A percentile compares a stretch with the other conserved stretches of the same genome.
These are phyloP conservation scores for Phytoseiulus persimilis DNA, from an alignment of 2,888 invertebrate species.

Conservation along the genomic window DNA sequence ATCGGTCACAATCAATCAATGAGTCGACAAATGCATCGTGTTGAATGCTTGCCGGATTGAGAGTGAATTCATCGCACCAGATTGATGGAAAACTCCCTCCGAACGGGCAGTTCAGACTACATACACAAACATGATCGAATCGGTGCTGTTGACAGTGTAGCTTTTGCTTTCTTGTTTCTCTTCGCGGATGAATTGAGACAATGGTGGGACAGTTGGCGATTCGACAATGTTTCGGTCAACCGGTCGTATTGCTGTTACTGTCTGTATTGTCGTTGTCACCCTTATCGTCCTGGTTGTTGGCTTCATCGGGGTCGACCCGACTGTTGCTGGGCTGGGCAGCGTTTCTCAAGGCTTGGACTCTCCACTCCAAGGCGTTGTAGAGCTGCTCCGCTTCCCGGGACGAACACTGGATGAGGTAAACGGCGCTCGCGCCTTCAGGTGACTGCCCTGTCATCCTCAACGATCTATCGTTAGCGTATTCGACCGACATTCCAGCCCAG, in stretches of 20 bases:
- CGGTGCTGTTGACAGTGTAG: neutral
- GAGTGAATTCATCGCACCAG: neutral
- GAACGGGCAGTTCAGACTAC: neutral
- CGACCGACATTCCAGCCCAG: slow-evolving; percentile 45
- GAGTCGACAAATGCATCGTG: neutral
- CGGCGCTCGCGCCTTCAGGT: slow-evolving; percentile 41
- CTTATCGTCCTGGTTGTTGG: neutral
- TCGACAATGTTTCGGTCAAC: neutral
- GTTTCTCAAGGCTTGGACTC: slow-evolving; percentile 28
- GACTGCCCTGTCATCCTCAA: slow-evolving; percentile 41
- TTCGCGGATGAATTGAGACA: neutral
- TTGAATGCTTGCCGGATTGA: neutral
- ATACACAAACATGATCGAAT: neutral
- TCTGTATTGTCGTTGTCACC: slow-evolving; percentile 11
- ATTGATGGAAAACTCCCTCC: neutral
- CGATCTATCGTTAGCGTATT: slow-evolving; percentile 41
- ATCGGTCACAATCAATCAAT: neutral
- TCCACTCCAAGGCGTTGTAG: slow-evolving; percentile 26
- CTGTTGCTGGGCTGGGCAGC: neutral
- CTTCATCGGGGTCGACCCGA: neutral
- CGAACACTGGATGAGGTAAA: slow-evolving; percentile 42
- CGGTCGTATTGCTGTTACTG: neutral
- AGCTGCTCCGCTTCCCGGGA: slow-evolving; percentile 31
- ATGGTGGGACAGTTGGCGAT: too few species aligned
- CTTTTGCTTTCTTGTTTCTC: neutral